Evolutionary conservation across 2,797 vertebrate species (phyloP).

Genomic region (Oreochromis grahami): DNA sequence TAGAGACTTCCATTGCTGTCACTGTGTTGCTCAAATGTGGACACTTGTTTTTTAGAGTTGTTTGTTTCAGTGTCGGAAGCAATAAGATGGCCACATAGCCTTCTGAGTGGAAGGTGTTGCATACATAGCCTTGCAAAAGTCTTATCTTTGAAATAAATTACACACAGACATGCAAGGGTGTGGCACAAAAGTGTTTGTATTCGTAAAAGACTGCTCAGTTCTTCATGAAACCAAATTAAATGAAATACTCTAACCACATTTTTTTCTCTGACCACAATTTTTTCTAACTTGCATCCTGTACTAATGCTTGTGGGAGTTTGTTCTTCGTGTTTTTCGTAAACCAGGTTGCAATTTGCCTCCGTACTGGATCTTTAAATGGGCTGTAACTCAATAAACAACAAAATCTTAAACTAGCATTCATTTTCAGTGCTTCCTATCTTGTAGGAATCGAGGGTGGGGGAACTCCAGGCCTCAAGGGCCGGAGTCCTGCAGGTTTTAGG

Average conservation of each 20-base stretch:
- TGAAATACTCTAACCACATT: not conserved
- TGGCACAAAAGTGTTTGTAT: not conserved
- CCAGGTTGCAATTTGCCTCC: not conserved
- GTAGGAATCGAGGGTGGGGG: accelerated
- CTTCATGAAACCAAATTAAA: not conserved
- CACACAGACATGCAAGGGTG: not conserved
- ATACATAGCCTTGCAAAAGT: not conserved
- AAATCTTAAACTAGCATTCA: accelerated
- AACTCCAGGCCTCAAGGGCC: not conserved
- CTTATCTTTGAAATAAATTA: not conserved
- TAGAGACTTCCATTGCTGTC: accelerated
- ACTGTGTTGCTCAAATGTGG: not conserved
- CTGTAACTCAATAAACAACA: not conserved
- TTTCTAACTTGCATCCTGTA: not conserved
- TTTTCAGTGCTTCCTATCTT: not conserved
- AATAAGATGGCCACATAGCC: not conserved
- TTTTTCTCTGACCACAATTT: not conserved
- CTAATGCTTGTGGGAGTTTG: not conserved
- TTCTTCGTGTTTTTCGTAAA: accelerated
- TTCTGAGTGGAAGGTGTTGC: not conserved
- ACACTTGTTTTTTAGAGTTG: not conserved
- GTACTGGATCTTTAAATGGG: not conserved
- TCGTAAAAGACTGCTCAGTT: not conserved
- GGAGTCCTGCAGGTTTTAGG: not conserved
- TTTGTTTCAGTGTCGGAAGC: not conserved